phyloP scores from a whole-genome alignment of 2,113 vertebrate species.

The Mastomys coucha region DNA sequence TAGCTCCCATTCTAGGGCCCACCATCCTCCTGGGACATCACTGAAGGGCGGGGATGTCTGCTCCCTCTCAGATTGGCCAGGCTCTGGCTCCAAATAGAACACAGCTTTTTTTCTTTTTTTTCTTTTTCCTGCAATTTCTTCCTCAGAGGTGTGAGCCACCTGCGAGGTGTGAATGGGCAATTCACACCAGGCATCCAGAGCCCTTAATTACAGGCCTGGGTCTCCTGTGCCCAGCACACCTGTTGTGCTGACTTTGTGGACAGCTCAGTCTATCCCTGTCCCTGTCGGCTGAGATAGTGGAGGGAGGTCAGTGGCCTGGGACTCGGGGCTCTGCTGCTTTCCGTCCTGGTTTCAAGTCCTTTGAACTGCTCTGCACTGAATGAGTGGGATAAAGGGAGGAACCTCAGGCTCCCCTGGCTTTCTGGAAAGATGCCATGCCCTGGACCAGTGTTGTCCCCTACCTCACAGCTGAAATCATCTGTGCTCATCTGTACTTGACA shows the following conservation, averaged over 20 bases:
- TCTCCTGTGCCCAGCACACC: background rate
- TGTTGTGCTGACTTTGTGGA: background rate
- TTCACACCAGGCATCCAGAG: constrained; percentile 60
- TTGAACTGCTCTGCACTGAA: background rate
- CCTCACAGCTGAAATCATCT: background rate
- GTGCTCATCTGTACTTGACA: background rate
- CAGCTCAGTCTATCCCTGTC: background rate
- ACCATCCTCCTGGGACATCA: background rate
- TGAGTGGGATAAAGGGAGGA: rapidly evolving
- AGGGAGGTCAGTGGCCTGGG: background rate
- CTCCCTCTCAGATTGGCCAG: background rate
- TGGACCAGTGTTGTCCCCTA: background rate
- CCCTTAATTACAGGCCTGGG: background rate
- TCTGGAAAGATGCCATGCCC: background rate
- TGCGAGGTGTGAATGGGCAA: constrained; percentile 57
- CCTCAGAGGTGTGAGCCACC: constrained; percentile 37
- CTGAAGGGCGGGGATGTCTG: background rate
- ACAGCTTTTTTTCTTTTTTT: background rate
- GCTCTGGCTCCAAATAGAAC: background rate
- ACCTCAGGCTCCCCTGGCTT: background rate
- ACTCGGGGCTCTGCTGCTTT: background rate
- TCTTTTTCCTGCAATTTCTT: background rate
- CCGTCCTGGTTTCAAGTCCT: background rate
- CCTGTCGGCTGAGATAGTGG: background rate
- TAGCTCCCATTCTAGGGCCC: background rate